phyloP scores from a whole-genome alignment of 2,797 vertebrate genomes.

The Fundulus diaphanus region DNA sequence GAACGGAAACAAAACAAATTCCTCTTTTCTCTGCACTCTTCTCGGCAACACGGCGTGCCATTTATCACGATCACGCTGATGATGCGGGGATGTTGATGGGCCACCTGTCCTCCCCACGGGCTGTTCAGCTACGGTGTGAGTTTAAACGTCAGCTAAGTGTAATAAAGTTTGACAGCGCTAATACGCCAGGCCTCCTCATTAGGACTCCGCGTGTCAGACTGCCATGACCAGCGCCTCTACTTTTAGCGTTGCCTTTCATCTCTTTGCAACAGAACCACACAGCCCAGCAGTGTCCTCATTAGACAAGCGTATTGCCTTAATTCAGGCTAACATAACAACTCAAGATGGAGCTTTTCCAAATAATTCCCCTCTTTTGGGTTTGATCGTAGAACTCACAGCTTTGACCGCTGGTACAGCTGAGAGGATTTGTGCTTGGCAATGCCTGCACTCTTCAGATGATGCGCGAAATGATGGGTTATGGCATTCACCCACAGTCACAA shows the following conservation, averaged over 20 bases:
- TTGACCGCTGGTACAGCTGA: constrained; percentile 32
- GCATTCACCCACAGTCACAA: constrained; percentile 21
- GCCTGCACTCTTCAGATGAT: constrained; percentile 32
- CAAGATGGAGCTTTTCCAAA: constrained; percentile 62
- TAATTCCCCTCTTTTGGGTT: constrained; percentile 45
- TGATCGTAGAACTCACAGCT: constrained; percentile 37
- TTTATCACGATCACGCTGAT: constrained; percentile 39
- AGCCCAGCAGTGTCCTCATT: constrained; percentile 73
- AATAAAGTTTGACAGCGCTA: constrained; percentile 65
- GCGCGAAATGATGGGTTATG: constrained; percentile 35
- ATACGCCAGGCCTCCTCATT: constrained; percentile 67
- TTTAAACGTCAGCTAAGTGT: constrained; percentile 63
- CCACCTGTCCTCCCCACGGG: constrained; percentile 59
- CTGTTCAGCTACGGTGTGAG: constrained; percentile 43
- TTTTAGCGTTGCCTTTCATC: constrained; percentile 72
- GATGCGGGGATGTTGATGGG: constrained; percentile 38
- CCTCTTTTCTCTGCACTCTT: background rate
- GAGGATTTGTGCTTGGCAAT: constrained; percentile 38
- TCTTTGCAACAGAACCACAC: constrained; percentile 60
- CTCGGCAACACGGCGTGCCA: background rate
- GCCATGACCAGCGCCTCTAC: constrained; percentile 60
- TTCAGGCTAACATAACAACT: constrained; percentile 62
- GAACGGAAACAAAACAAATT: background rate
- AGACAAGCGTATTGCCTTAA: constrained; percentile 68
- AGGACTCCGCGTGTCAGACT: constrained; percentile 51